Evolutionary conservation across 2,888 invertebrate genomes (phyloP), one percentile per base, ranked within the genome.

Genomic region (Corythucha ciliata): DNA sequence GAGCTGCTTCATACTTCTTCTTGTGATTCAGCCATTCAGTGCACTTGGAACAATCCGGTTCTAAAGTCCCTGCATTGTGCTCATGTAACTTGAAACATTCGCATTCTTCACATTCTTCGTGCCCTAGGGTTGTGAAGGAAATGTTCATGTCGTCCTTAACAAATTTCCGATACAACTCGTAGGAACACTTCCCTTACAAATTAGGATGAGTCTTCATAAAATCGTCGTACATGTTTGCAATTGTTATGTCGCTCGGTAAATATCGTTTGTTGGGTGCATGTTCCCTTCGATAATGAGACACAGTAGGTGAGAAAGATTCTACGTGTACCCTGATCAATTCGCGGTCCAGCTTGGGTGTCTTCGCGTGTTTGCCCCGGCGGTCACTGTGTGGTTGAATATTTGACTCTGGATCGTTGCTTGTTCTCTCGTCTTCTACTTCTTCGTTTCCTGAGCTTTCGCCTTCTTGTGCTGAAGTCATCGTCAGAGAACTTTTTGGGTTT

Each of bases 181-280:
- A 40, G 25, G 40, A 40, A 25, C 39, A 39, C 39, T 39, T 39
- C 25, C 40, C 40, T 21, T 40, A 24, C 40, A 40, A 40, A n/a
- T 40, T 3, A 4, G 40, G 20, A 25, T 40, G 40, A 40, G 20
- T 14, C 22, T 40, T 25, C 12, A 40, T 22, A 20, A 40, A 40
- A 40, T 40, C 40, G 22, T 21, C 40, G 25, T 21, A 25, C 40
- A 21, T 40, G 12, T 25, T 40, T 40, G 14, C n/a, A 21, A 40
- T 40, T 20, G 37, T 20, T 4, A 37, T 37, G 14, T 18, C 8
- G 33, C 48, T 44, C 20, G 60, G 58, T 24, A 58, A 48, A 47
- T 59, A 58, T 29, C 44, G 32, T 26, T 47, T 26, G 41, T 59
- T 56, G 4, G 58, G 58, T 20, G 58, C 57, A 50, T 60, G 59